Conservation (phyloP, 2,888 invertebrate species). For the Perizoma affinitatum region DNA sequence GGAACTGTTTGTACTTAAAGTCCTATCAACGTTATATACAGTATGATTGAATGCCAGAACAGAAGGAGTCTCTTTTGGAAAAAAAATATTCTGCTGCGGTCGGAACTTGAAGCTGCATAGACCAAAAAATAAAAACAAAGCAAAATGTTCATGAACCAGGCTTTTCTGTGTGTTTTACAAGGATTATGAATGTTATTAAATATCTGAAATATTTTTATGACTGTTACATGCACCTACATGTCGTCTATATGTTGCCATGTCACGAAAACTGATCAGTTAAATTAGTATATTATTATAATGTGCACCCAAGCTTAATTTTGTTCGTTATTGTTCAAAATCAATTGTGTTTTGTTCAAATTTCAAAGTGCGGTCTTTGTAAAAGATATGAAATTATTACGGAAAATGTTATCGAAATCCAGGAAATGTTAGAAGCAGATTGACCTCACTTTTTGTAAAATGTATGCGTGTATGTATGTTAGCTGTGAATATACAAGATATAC, state of each 20-base stretch:
- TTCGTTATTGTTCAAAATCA: conserved; percentile 10
- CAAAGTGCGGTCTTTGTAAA: conserved; percentile 4
- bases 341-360: too few relatives aligned
- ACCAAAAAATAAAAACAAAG: too few relatives aligned
- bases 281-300: conserved; percentile 1
- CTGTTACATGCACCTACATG: conserved; percentile 4
- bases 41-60: neutral
- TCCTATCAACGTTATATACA: neutral
- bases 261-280: conserved; percentile 1
- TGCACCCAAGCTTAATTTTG: conserved; percentile 8
- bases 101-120: too few relatives aligned
- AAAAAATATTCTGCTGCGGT: too few relatives aligned
- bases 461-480: neutral
- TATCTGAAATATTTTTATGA: conserved; percentile 5
- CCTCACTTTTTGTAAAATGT: conserved; percentile 29
- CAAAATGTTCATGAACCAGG: too few relatives aligned
- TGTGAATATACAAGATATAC: too few relatives aligned
- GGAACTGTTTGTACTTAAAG: conserved; percentile 26
- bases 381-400: neutral
- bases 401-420: conserved; percentile 5
- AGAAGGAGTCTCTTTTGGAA: conserved; percentile 12
- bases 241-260: conserved; percentile 4
- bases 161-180: neutral
- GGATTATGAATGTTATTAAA: neutral
- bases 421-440: conserved; percentile 17